Evolutionary conservation across 1,140 invertebrate genomes (phyloP).

Genomic region (Steinernema feltiae): DNA sequence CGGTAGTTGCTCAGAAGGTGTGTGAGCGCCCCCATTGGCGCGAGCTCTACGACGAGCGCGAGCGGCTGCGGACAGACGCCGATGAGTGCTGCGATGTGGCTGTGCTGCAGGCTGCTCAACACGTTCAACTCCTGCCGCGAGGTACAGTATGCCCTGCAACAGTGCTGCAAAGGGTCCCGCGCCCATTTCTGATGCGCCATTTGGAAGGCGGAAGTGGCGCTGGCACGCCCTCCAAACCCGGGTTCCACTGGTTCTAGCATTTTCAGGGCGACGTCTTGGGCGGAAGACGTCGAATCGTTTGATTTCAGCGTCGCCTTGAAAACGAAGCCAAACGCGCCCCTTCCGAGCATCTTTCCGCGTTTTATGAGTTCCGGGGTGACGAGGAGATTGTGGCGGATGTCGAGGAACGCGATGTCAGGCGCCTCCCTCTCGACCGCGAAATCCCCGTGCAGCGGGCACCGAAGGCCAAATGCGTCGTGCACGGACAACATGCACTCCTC

Average conservation of each 20-base stretch:
- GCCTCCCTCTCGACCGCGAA: conserved; percentile 70
- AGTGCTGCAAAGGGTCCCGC: conserved; percentile 77
- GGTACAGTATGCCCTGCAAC: conserved; percentile 87
- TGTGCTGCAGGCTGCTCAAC: conserved; percentile 74
- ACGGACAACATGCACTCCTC: conserved; percentile 89
- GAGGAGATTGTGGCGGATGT: conserved; percentile 73
- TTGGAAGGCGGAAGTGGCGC: conserved; percentile 73
- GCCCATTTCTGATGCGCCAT: conserved; percentile 72
- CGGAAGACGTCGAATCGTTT: conserved; percentile 37
- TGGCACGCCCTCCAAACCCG: conserved; percentile 69
- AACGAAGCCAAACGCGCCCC: conserved; percentile 94
- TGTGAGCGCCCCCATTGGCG: conserved; percentile 82
- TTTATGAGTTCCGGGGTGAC: conserved; percentile 74
- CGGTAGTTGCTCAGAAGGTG: conserved; percentile 73
- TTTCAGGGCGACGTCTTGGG: conserved; percentile 80
- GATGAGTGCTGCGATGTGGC: conserved; percentile 82
- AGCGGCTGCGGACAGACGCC: conserved; percentile 80
- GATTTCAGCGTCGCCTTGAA: conserved; percentile 74
- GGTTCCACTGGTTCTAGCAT: conserved; percentile 87
- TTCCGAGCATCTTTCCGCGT: conserved; percentile 73
- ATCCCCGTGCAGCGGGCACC: conserved; percentile 71
- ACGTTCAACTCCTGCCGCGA: conserved; percentile 88
- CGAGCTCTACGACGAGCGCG: conserved; percentile 81
- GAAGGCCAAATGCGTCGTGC: conserved; percentile 65
- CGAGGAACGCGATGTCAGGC: conserved; percentile 77